Evolutionary conservation across 2,888 invertebrate genomes (phyloP), one percentile per base, ranked within the genome.

Genomic region (Pterostichus niger): DNA sequence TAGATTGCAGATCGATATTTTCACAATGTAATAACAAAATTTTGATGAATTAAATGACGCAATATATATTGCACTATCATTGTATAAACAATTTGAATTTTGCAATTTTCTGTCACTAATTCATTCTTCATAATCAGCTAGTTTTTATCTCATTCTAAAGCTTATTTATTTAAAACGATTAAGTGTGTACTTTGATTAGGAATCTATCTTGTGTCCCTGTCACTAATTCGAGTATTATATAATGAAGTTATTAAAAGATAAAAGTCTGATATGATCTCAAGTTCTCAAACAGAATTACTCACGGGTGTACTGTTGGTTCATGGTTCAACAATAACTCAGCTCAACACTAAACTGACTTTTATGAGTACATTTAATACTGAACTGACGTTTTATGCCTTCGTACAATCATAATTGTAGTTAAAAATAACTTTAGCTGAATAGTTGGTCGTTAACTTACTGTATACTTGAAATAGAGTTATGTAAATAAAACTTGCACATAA

Each of bases 371-470:
- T 35, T 64, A 11, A 33, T 35, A 11, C 33, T 11, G 13, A 64
- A 64, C 33, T 13, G 35, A 64, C 35, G 35, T 64, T 64, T 64
- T 64, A 64, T 13, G 11, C n/a, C 64, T 49, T 35, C 35, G 35
- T 64, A 35, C 35, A 64, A 64, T 64, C 35, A 64, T 64, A 64
- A 40, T 64, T 40, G 64, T 35, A 64, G 64, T 64, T 64, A 33
- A 64, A 64, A 64, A 64, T 64, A 64, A 33, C 31, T 64, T 64
- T 35, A 64, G 33, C 0, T 35, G 33, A 31, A 64, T 35, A n/a
- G 64, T 64, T 64, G 10, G 64, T 33, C 35, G 64, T 64, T 64
- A 64, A 35, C 64, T 33, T 5, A 35, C 35, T 33, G 13, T n/a
- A 7, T n/a, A 7, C 64, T 64, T 5, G 17, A 59, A 59, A 59